These are phyloP conservation scores for Axinella damicornis DNA, from an alignment of 37 sponge, comb jelly and placozoan species.

Conservation along the genomic window DNA sequence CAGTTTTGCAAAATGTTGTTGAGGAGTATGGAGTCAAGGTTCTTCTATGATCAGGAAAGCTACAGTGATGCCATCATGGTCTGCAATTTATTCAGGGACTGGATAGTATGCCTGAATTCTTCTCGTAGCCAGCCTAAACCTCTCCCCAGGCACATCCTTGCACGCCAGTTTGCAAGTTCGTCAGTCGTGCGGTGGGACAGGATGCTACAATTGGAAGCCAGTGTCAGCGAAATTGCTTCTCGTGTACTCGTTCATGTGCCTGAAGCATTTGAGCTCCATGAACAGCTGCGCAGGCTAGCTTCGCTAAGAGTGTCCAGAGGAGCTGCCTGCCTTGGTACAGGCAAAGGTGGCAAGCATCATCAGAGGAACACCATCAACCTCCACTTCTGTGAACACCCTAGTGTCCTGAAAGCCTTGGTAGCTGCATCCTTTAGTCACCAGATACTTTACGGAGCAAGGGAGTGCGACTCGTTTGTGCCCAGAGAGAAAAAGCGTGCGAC, in stretches of 20 bases:
- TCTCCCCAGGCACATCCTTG: slow-evolving; percentile 7
- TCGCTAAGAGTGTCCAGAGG: neutral
- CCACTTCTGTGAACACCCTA: slow-evolving; percentile 39
- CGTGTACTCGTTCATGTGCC: slow-evolving; percentile 27
- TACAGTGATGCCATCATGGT: slow-evolving; percentile 71
- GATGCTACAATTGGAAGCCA: slow-evolving; percentile 50
- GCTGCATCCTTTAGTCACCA: slow-evolving; percentile 56
- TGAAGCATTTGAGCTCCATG: neutral
- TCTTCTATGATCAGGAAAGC: slow-evolving; percentile 35
- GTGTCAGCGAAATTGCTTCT: slow-evolving; percentile 53
- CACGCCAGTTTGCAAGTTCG: slow-evolving; percentile 2
- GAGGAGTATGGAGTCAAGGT: slow-evolving; percentile 31
- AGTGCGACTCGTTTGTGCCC: neutral
- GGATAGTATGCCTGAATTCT: slow-evolving; percentile 33
- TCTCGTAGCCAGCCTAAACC: neutral
- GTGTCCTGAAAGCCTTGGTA: slow-evolving; percentile 43
- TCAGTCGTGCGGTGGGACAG: slow-evolving; percentile 46
- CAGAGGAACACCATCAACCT: neutral
- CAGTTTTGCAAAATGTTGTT: slow-evolving; percentile 21
- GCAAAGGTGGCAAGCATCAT: neutral
- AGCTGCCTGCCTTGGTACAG: too few relatives aligned
- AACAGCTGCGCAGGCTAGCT: slow-evolving; percentile 21
- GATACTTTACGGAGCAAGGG: slow-evolving; percentile 39
- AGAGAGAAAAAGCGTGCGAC: slow-evolving; percentile 12
- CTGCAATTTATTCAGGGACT: slow-evolving; percentile 52